A percentile compares a stretch with the other conserved stretches of the same genome.
Conservation (phyloP, 2,888 invertebrate genomes). For the Morpho achilles region DNA sequence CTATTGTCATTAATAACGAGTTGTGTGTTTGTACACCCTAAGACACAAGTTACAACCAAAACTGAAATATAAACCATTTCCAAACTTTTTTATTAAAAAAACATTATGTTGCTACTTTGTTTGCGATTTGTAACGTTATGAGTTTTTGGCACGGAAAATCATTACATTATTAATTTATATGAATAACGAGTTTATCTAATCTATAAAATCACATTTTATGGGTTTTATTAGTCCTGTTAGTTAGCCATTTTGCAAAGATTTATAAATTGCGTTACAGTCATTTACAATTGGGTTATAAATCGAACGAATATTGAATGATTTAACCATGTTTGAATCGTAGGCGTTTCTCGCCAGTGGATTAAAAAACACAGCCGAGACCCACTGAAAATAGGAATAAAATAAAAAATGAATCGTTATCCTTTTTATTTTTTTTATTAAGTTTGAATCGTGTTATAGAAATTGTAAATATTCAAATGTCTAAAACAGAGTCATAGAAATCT, state of each 20-base stretch:
- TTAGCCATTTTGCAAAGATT: constrained; percentile 2
- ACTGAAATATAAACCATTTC: constrained; percentile 16
- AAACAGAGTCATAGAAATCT: too few species aligned
- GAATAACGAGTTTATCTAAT: constrained; percentile 23
- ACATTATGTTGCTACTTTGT: constrained; percentile 14
- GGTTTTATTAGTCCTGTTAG: constrained; percentile 8
- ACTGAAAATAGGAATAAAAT: too few species aligned
- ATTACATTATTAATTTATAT: constrained; percentile 17
- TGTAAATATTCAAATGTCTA: too few species aligned
- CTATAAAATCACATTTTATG: constrained; percentile 1
- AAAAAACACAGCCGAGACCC: too few species aligned
- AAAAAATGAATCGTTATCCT: too few species aligned
- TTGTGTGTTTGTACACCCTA: constrained; percentile 8
- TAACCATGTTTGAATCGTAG: too few species aligned
- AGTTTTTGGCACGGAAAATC: constrained; percentile 8
- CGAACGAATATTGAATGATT: too few species aligned
- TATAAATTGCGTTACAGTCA: too few species aligned
- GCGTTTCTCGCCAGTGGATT: too few species aligned
- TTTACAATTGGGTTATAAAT: too few species aligned
- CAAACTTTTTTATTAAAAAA: constrained; percentile 8
- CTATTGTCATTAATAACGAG: constrained; percentile 25
- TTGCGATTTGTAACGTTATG: constrained; percentile 8
- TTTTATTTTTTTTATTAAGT: too few species aligned
- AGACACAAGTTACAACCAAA: constrained; percentile 10
- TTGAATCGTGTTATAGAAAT: too few species aligned